phyloP scores from a whole-genome alignment of 2,888 invertebrate species.

The Eupithecia dodoneata region DNA sequence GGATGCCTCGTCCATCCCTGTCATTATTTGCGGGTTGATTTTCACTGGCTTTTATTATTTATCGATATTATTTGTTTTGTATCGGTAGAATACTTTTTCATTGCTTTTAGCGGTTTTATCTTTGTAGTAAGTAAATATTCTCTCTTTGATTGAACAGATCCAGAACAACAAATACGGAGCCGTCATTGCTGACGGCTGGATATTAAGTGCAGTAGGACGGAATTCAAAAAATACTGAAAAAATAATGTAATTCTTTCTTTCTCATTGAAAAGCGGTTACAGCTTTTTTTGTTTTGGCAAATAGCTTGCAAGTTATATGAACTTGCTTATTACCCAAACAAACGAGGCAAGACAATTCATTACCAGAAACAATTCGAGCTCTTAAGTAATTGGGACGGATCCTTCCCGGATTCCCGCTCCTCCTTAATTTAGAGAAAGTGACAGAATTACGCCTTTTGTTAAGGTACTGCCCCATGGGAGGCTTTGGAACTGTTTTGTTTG shows the following conservation, averaged over 20 bases:
- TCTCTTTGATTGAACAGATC: background rate
- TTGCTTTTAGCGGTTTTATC: background rate
- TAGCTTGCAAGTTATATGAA: background rate
- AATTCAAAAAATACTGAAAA: too few relatives aligned
- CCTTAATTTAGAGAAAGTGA: conserved; percentile 42
- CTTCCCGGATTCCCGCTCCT: conserved; percentile 38
- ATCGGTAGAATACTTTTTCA: background rate
- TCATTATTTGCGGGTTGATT: background rate
- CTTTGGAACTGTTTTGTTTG: background rate
- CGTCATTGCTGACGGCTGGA: too few relatives aligned
- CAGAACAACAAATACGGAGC: too few relatives aligned
- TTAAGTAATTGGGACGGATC: conserved; percentile 45
- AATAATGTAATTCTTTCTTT: background rate
- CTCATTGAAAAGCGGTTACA: background rate
- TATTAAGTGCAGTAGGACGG: too few relatives aligned
- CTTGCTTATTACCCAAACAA: conserved; percentile 27
- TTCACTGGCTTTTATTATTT: background rate
- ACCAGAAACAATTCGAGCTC: conserved; percentile 40
- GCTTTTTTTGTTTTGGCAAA: background rate
- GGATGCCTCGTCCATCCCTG: background rate
- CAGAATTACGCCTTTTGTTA: conserved; percentile 36
- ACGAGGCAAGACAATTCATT: conserved; percentile 39
- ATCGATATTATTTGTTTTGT: background rate
- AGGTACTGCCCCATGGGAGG: conserved; percentile 31
- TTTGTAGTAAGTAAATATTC: background rate